A percentile compares a stretch with the other conserved stretches of the same genome.
phyloP scores from a whole-genome alignment of 2,888 invertebrate species.

The Acanthosepion esculentum region DNA sequence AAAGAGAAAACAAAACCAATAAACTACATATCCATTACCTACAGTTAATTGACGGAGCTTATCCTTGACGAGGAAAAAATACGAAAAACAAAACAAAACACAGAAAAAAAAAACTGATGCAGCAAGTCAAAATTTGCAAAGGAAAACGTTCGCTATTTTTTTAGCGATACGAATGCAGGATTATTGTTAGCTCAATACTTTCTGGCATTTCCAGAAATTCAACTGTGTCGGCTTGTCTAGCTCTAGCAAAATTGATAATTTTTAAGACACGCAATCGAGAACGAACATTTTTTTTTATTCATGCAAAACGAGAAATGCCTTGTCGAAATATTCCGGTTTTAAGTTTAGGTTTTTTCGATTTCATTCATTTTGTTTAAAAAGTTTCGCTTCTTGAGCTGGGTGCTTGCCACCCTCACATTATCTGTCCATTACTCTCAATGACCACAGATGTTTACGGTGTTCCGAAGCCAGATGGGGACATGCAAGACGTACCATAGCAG shows the following conservation, averaged over 20 bases:
- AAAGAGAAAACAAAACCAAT: too few relatives aligned
- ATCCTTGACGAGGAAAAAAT: too few relatives aligned
- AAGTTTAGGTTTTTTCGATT: not conserved
- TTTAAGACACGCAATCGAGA: not conserved
- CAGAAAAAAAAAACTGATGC: too few relatives aligned
- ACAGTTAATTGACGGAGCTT: too few relatives aligned
- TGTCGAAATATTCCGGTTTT: not conserved
- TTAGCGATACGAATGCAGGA: too few relatives aligned
- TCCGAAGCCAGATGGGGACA: slow-evolving; percentile 54
- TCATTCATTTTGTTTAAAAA: not conserved
- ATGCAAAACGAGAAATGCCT: not conserved
- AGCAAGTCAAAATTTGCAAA: too few relatives aligned
- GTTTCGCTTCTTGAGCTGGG: not conserved
- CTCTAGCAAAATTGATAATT: not conserved
- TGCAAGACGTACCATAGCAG: slow-evolving; percentile 55
- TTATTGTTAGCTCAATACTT: too few relatives aligned
- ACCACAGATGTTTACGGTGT: slow-evolving; percentile 40
- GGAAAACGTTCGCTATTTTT: too few relatives aligned
- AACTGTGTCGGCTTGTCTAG: not conserved
- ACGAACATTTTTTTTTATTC: not conserved
- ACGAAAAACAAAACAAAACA: too few relatives aligned
- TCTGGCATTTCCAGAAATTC: too few relatives aligned
- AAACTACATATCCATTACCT: too few relatives aligned
- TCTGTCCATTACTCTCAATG: not conserved
- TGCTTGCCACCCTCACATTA: not conserved